phyloP scores from a whole-genome alignment of 2,797 vertebrate species.

The Macropus fuliginosus region DNA sequence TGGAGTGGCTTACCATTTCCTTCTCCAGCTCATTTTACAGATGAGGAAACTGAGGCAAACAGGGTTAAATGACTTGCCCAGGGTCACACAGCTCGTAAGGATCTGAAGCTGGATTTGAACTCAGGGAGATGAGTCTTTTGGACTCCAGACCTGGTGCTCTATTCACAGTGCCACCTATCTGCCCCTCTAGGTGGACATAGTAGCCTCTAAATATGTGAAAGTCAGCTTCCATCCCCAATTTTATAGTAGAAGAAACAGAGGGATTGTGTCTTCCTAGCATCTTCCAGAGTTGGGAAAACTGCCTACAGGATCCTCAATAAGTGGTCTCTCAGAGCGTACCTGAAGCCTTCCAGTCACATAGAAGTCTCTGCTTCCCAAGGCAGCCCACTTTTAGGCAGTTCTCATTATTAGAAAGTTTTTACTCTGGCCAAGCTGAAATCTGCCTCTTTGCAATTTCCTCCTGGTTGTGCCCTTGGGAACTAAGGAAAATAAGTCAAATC shows the following conservation, averaged over 20 bases:
- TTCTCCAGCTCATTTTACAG: not conserved
- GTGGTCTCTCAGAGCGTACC: not conserved
- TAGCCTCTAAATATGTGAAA: not conserved
- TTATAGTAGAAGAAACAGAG: not conserved
- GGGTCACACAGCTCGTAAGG: not conserved
- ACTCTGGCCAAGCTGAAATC: not conserved
- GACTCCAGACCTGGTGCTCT: not conserved
- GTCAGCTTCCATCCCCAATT: not conserved
- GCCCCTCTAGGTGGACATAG: not conserved
- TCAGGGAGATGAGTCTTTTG: not conserved
- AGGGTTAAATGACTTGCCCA: not conserved
- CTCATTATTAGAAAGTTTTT: not conserved
- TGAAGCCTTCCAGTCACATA: not conserved
- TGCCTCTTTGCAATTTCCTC: not conserved
- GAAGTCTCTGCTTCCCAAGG: not conserved
- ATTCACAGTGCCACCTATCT: not conserved
- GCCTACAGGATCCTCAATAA: not conserved
- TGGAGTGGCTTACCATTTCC: not conserved
- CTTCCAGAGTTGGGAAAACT: not conserved
- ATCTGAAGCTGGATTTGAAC: not conserved
- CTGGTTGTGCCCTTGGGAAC: not conserved
- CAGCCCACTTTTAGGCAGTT: not conserved
- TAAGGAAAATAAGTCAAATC: constrained; percentile 18
- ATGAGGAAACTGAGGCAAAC: not conserved
- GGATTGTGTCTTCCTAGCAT: not conserved